A percentile compares a stretch with the other conserved stretches of the same genome.
Conservation (phyloP, 2,113 vertebrate genomes). For the Pholis gunnellus region DNA sequence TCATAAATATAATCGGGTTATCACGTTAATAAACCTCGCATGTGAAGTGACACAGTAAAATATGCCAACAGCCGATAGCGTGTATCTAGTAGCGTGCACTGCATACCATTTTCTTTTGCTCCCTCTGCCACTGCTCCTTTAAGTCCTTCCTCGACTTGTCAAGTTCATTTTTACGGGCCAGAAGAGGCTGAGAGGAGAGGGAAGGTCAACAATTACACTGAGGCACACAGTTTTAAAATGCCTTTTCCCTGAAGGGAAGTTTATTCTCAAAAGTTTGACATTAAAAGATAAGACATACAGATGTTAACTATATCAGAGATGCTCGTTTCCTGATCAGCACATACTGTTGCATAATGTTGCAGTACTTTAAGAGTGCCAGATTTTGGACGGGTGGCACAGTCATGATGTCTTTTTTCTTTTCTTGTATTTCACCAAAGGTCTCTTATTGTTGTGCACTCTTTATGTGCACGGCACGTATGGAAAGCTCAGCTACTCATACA, state of each 20-base stretch:
- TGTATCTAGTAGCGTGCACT: not conserved
- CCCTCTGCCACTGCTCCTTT: conserved; percentile 97
- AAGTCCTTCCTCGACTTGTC: conserved; percentile 96
- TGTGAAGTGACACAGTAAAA: not conserved
- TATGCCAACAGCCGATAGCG: not conserved
- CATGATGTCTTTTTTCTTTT: not conserved
- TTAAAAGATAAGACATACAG: not conserved
- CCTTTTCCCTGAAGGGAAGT: not conserved
- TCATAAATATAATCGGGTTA: conserved; percentile 14
- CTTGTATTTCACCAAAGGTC: not conserved
- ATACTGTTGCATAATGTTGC: too few relatives aligned
- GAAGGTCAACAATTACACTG: conserved; percentile 4
- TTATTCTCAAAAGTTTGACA: not conserved
- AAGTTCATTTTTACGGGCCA: conserved; percentile 93
- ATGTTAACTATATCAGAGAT: not conserved
- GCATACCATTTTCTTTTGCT: conserved; percentile 94
- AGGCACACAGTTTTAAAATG: not conserved
- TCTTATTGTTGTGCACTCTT: not conserved
- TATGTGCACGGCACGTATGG: not conserved
- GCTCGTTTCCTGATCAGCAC: not conserved
- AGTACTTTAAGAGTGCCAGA: not conserved
- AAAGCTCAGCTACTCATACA: not conserved
- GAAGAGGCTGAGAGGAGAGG: conserved; percentile 86
- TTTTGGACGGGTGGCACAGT: not conserved
- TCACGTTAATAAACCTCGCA: not conserved